phyloP scores from a whole-genome alignment of 2,797 vertebrate genomes.

The Gymnothorax reevesii region DNA sequence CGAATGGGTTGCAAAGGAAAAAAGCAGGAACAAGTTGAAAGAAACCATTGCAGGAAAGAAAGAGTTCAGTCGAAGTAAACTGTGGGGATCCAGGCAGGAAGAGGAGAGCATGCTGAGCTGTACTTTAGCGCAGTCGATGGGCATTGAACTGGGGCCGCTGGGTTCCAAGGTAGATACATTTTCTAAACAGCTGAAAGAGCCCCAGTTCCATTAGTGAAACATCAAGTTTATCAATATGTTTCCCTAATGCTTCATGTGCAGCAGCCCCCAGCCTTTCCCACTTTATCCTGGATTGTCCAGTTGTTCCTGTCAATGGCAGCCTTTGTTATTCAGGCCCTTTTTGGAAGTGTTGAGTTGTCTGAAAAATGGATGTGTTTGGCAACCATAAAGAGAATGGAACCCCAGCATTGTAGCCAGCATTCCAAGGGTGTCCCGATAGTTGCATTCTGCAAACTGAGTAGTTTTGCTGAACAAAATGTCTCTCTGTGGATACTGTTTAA shows the following conservation, averaged over 20 bases:
- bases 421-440: background rate
- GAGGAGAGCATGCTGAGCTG: background rate
- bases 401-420: background rate
- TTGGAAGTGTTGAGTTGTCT: background rate
- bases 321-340: background rate
- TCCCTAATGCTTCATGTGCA: background rate
- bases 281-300: background rate
- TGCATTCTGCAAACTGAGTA: background rate
- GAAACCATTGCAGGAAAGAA: background rate
- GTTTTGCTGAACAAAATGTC: slow-evolving; percentile 1
- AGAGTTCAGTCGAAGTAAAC: background rate
- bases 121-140: slow-evolving; percentile 15
- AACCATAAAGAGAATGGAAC: background rate
- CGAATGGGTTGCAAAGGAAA: background rate
- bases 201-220: slow-evolving; percentile 1
- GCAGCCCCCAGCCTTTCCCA: background rate
- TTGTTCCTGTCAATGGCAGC: background rate
- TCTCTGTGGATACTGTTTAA: slow-evolving; percentile 34
- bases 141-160: background rate
- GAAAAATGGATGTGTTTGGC: background rate
- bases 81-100: background rate
- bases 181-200: background rate
- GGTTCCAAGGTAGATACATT: background rate
- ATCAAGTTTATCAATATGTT: background rate
- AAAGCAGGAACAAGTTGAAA: slow-evolving; percentile 2